Evolutionary conservation across 30 jellyfish, hydroid and myxozoan species (phyloP).

Genomic region (Cassiopea andromeda): DNA sequence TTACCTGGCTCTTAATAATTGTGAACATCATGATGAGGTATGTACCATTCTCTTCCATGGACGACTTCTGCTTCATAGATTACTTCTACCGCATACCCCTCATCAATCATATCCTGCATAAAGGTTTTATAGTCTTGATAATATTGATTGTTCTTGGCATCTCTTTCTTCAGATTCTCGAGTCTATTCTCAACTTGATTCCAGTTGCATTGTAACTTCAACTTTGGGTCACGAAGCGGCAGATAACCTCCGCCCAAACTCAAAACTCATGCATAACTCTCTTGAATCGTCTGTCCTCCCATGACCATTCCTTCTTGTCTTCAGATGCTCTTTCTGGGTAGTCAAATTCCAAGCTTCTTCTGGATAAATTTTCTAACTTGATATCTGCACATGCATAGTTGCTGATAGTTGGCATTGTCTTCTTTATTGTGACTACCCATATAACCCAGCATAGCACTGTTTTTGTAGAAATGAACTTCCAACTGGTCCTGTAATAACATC

Average conservation of each 20-base stretch:
- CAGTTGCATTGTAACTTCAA: slow-evolving; percentile 31
- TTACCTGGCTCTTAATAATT: slow-evolving; percentile 42
- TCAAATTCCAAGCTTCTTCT: slow-evolving; percentile 51
- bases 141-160: slow-evolving; percentile 25
- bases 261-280: slow-evolving; percentile 33
- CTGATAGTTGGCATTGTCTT: slow-evolving; percentile 30
- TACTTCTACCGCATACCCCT: slow-evolving; percentile 35
- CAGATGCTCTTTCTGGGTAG: slow-evolving; percentile 52
- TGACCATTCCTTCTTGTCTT: slow-evolving; percentile 59
- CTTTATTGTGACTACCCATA: slow-evolving; percentile 37
- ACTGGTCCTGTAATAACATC: slow-evolving; percentile 28
- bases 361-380: slow-evolving; percentile 34
- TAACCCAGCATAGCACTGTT: slow-evolving; percentile 56
- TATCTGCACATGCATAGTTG: slow-evolving; percentile 44
- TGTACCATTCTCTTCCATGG: slow-evolving; percentile 44
- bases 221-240: slow-evolving; percentile 27
- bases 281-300: slow-evolving; percentile 42
- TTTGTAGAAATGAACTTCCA: slow-evolving; percentile 45
- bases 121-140: slow-evolving; percentile 38
- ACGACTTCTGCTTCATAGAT: slow-evolving; percentile 1
- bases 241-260: slow-evolving; percentile 22
- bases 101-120: slow-evolving; percentile 34
- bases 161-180: slow-evolving; percentile 25
- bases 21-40: slow-evolving; percentile 67
- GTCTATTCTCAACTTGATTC: slow-evolving; percentile 32